These are phyloP conservation scores for Abramis brama DNA, from an alignment of 2,113 vertebrate species.

Conservation along the genomic window DNA sequence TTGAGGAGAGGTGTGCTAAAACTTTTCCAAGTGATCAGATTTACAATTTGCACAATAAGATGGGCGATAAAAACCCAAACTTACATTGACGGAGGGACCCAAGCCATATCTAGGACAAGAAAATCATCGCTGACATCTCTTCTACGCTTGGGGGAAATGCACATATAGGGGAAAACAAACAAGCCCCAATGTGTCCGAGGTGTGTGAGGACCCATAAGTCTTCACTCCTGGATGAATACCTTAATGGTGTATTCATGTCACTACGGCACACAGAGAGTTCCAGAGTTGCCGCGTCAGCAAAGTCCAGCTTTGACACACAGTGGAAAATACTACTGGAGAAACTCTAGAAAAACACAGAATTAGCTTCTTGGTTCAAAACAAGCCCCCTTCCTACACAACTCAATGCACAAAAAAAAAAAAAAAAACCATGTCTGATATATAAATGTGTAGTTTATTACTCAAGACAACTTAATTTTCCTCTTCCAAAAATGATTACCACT, in stretches of 20 bases:
- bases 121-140: background rate
- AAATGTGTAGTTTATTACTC: background rate
- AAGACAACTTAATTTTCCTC: background rate
- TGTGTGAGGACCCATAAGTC: conserved; percentile 43
- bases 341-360: conserved; percentile 50
- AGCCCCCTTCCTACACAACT: background rate
- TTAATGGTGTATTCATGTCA: conserved; percentile 54
- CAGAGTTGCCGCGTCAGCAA: conserved; percentile 66
- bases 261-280: conserved; percentile 57
- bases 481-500: background rate
- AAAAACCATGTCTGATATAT: background rate
- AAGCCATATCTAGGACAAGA: background rate
- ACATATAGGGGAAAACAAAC: conserved; percentile 22
- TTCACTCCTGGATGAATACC: conserved; percentile 60
- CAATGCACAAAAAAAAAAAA: too few relatives aligned
- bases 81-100: background rate
- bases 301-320: conserved; percentile 57
- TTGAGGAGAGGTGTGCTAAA: background rate
- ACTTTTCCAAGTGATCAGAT: background rate
- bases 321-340: conserved; percentile 49
- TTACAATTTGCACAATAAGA: background rate
- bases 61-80: background rate
- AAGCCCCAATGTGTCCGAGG: background rate
- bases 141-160: background rate
- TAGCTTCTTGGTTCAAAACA: conserved; percentile 32